Conservation (phyloP, 2,888 invertebrate species). For the Thecocarcelia acutangulata region DNA sequence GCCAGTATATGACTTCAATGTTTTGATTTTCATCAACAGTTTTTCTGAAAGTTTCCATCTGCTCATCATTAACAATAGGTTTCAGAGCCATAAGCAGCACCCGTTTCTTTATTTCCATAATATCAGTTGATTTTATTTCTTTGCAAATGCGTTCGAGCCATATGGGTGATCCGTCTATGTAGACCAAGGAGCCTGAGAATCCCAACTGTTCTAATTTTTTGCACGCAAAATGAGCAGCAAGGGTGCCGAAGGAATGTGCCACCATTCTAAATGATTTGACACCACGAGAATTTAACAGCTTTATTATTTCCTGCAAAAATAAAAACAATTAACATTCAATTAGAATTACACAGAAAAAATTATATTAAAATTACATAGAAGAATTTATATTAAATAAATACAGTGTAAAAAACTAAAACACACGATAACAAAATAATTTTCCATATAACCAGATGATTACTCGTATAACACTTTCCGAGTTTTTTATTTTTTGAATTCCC, state of each 20-base stretch:
- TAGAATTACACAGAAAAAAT: no score
- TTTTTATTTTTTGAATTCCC: no score
- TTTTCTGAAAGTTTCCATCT: slow-evolving; percentile 12
- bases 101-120: slow-evolving; percentile 32
- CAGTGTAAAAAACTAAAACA: no score
- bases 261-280: slow-evolving; percentile 53
- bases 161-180: slow-evolving; percentile 53
- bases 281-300: slow-evolving; percentile 21
- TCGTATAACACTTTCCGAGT: no score
- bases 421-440: no score
- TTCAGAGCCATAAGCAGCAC: slow-evolving; percentile 9
- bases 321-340: neutral
- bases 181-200: slow-evolving; percentile 44
- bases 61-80: slow-evolving; percentile 2
- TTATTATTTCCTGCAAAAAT: slow-evolving; percentile 44
- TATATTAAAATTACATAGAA: no score
- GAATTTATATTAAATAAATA: no score
- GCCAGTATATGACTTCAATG: slow-evolving; percentile 24
- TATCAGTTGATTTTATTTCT: neutral
- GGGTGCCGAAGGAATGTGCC: slow-evolving; percentile 54
- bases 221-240: slow-evolving; percentile 32
- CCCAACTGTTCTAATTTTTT: slow-evolving; percentile 50
- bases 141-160: slow-evolving; percentile 48
- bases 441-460: no score
- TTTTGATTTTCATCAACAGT: neutral